These are phyloP conservation scores for Serilophus lunatus DNA, from an alignment of 2,113 vertebrate genomes.

Conservation along the genomic window DNA sequence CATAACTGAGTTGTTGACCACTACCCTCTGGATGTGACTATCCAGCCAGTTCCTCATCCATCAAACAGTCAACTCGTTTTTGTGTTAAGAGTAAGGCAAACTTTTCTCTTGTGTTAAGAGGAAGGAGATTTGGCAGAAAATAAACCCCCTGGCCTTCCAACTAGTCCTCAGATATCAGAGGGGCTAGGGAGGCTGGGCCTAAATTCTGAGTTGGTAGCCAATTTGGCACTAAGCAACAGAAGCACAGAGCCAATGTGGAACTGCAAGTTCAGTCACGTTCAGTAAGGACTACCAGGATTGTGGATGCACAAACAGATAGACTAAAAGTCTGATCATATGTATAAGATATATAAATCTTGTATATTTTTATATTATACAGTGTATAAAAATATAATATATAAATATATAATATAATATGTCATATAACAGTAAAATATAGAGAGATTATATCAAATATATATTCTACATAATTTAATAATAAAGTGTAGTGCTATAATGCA, in stretches of 20 bases:
- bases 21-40: background rate
- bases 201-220: background rate
- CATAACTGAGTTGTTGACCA: background rate
- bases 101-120: background rate
- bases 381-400: too few species aligned
- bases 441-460: too few species aligned
- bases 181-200: background rate
- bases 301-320: background rate
- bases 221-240: background rate
- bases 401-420: too few species aligned
- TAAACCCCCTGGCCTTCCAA: background rate
- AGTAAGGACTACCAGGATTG: background rate
- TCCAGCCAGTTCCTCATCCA: background rate
- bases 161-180: background rate
- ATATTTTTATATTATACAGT: too few species aligned
- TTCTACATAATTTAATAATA: too few species aligned
- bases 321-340: background rate
- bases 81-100: background rate
- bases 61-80: background rate
- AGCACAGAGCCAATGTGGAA: background rate
- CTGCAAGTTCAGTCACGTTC: too few species aligned
- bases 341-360: too few species aligned
- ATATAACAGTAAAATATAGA: too few species aligned
- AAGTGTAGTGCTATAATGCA: too few species aligned
- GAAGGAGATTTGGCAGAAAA: background rate